phyloP scores from a whole-genome alignment of 2,797 vertebrate species.

The Dromococcyx pavoninus region DNA sequence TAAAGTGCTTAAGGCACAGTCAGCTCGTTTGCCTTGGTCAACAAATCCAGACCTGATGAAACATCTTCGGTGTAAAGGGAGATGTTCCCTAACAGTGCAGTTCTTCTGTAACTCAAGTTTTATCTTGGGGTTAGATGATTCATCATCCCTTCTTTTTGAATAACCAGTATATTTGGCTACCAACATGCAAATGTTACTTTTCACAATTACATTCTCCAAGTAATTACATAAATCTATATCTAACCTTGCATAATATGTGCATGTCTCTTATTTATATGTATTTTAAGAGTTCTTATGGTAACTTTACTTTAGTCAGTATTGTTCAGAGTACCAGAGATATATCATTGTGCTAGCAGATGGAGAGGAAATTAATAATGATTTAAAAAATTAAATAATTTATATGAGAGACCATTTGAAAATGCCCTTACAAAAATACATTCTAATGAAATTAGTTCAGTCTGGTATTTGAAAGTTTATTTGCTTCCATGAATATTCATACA shows the following conservation, averaged over 20 bases:
- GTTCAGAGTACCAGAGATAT: neutral
- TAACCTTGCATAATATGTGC: neutral
- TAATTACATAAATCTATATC: neutral
- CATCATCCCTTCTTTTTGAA: neutral
- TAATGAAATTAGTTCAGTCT: conserved; percentile 33
- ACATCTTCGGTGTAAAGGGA: neutral
- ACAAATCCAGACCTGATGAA: neutral
- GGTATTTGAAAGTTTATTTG: conserved; percentile 47
- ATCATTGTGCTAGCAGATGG: conserved; percentile 1
- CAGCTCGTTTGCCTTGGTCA: neutral
- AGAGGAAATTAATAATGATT: conserved; percentile 2
- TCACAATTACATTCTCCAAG: neutral
- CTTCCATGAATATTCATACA: conserved; percentile 50
- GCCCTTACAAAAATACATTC: conserved; percentile 34
- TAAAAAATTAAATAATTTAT: conserved; percentile 11
- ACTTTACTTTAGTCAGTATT: neutral
- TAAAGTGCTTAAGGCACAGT: neutral
- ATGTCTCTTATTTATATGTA: neutral
- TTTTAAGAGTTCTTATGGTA: neutral
- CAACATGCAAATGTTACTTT: neutral
- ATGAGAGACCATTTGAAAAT: conserved; percentile 37
- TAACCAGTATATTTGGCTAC: neutral
- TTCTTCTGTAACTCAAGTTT: neutral
- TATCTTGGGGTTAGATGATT: neutral
- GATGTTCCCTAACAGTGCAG: neutral